Evolutionary conservation across 2,888 invertebrate genomes (phyloP).

Genomic region (Emesis russula): DNA sequence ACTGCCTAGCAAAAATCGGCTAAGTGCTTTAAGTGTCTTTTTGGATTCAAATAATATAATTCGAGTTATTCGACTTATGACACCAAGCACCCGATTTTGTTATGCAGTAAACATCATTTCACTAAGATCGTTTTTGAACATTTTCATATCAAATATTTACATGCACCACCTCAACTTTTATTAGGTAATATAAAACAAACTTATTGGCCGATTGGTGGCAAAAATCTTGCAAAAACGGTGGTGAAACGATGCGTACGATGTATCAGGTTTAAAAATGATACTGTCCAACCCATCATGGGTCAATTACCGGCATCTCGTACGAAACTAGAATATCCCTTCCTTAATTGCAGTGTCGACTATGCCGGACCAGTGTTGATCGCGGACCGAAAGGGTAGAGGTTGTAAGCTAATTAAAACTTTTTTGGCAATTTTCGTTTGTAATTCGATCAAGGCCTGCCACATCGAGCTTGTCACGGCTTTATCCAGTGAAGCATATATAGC

Average conservation of each 20-base stretch:
- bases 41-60: conserved; percentile 22
- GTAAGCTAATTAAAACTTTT: conserved; percentile 56
- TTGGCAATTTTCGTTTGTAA: conserved; percentile 17
- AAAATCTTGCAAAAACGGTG: not conserved
- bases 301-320: not conserved
- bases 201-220: conserved; percentile 28
- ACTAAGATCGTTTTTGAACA: conserved; percentile 30
- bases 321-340: not conserved
- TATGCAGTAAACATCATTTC: conserved; percentile 33
- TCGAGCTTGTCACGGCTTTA: conserved; percentile 35
- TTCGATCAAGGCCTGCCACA: conserved; percentile 35
- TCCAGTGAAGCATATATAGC: conserved; percentile 45
- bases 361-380: too few relatives aligned
- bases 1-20: not conserved
- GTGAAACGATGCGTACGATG: conserved; percentile 8
- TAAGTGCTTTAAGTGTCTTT: conserved; percentile 18
- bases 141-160: conserved; percentile 22
- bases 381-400: conserved; percentile 38
- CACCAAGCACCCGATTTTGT: conserved; percentile 23
- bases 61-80: conserved; percentile 34
- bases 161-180: conserved; percentile 27
- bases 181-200: not conserved
- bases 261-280: not conserved
- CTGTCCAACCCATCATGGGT: conserved; percentile 20
- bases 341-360: not conserved